Conservation (phyloP, 2,888 invertebrate species). For the Drosophila meridiana region DNA sequence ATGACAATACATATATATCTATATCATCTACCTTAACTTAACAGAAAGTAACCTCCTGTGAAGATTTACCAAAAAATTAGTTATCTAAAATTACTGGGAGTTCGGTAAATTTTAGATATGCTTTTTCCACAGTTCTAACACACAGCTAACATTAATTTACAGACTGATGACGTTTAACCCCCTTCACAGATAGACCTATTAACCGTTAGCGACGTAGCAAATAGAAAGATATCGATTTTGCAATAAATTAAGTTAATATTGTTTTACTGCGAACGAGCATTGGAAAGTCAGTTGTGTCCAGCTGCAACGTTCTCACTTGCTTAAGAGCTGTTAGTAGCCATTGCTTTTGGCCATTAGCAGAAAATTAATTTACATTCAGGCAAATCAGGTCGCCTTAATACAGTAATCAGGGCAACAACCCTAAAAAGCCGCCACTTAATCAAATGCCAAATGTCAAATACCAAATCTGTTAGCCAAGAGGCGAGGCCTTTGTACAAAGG, state of each 20-base stretch:
- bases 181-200: neutral
- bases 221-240: neutral
- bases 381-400: constrained; percentile 38
- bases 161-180: neutral
- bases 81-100: too few species aligned
- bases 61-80: neutral
- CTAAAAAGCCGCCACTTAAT: constrained; percentile 49
- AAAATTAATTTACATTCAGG: constrained; percentile 60
- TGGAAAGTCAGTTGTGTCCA: neutral
- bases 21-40: too few species aligned
- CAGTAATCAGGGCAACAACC: constrained; percentile 54
- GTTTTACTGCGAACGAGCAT: neutral
- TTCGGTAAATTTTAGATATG: too few species aligned
- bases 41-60: too few species aligned
- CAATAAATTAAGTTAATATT: neutral
- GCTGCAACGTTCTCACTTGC: neutral
- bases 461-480: constrained; percentile 44
- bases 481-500: constrained; percentile 43
- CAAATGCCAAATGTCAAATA: constrained; percentile 41
- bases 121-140: neutral
- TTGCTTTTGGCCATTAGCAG: constrained; percentile 26
- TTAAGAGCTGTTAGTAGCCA: neutral
- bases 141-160: neutral
- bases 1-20: too few species aligned
- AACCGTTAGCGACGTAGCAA: neutral